Conservation (phyloP, 2,888 invertebrate species). For the Cantharis nigra region DNA sequence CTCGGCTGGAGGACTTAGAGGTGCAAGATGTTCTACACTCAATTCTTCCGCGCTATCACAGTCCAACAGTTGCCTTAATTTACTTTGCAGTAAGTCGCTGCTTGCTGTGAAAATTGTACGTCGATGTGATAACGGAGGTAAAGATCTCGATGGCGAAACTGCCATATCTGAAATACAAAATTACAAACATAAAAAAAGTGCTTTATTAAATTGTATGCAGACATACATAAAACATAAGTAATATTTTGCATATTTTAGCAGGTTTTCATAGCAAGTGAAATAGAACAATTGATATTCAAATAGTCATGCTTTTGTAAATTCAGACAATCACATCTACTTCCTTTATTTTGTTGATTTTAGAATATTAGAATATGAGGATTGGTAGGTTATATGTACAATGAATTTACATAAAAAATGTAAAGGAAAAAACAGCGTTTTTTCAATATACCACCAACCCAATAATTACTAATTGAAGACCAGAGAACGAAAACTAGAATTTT, state of each 20-base stretch:
- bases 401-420: neutral
- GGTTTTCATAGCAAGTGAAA: neutral
- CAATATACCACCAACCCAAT: neutral
- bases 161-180: slow-evolving; percentile 51
- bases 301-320: neutral
- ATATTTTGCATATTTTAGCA: neutral
- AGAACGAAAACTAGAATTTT: too few relatives aligned
- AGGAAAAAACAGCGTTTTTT: neutral
- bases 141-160: slow-evolving; percentile 58
- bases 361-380: neutral
- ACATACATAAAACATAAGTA: neutral
- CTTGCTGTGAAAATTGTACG: slow-evolving; percentile 58
- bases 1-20: slow-evolving; percentile 75
- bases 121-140: slow-evolving; percentile 60
- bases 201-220: neutral
- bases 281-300: neutral
- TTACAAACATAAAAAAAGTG: neutral
- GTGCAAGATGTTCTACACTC: slow-evolving; percentile 57
- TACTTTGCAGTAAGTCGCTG: slow-evolving; percentile 75
- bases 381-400: neutral
- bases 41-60: slow-evolving; percentile 73
- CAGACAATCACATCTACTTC: neutral
- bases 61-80: slow-evolving; percentile 75
- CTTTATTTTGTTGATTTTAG: neutral
- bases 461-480: too few relatives aligned